These are phyloP conservation scores for Aplysia californica DNA, from an alignment of 1,140 invertebrate species.

Conservation along the genomic window DNA sequence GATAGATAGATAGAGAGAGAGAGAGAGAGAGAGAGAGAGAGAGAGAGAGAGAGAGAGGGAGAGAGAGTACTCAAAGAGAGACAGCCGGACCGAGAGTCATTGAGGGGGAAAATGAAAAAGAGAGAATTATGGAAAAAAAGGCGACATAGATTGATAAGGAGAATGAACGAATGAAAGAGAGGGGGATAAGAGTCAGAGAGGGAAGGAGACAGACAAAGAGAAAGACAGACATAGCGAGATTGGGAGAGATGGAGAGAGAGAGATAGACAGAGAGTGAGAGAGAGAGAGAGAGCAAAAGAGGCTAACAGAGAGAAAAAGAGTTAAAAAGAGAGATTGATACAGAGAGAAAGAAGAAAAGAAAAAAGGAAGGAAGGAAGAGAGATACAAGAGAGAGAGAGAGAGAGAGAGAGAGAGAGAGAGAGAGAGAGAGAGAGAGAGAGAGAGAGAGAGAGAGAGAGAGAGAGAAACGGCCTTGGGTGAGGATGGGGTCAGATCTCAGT, in stretches of 20 bases:
- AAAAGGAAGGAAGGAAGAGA: no score
- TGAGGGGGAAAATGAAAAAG: neutral
- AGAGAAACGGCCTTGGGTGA: no score
- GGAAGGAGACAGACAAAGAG: neutral
- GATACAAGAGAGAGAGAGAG: no score
- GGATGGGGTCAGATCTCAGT: no score
- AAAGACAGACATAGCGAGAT: neutral
- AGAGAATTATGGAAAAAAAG: neutral
- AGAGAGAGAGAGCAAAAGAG: no score
- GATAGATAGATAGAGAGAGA: conserved; percentile 18
- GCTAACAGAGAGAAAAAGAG: no score
- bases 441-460: no score
- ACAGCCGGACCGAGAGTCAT: neutral
- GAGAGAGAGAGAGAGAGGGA: neutral
- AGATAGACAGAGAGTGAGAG: neutral
- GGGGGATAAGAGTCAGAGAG: neutral
- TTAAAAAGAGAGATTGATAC: no score
- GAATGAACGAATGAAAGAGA: neutral
- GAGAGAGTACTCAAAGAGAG: neutral
- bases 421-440: no score
- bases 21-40: conserved; percentile 6
- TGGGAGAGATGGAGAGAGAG: neutral
- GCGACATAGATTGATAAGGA: neutral
- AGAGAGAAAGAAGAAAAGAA: no score
- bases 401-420: no score